Conservation (phyloP, 2,888 invertebrate genomes). For the Acleris cristana region DNA sequence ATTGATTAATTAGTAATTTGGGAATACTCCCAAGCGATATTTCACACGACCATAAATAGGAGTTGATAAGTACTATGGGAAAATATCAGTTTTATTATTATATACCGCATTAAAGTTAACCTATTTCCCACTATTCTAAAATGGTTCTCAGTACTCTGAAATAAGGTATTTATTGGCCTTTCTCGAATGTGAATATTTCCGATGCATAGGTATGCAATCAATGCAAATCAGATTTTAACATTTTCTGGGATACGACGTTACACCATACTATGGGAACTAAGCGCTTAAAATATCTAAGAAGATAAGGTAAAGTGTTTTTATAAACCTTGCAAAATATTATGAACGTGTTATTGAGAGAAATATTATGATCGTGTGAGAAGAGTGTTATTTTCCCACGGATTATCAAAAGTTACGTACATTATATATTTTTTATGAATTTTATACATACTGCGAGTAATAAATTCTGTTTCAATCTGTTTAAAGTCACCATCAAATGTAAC, state of each 20-base stretch:
- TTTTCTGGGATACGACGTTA: slow-evolving; percentile 11
- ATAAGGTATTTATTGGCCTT: background rate
- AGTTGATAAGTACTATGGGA: slow-evolving; percentile 2
- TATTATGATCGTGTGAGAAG: too few relatives aligned
- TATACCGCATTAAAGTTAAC: background rate
- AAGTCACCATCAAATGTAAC: too few relatives aligned
- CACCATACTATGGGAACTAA: slow-evolving; percentile 1
- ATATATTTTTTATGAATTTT: too few relatives aligned
- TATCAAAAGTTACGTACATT: too few relatives aligned
- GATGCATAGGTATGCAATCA: slow-evolving; percentile 5
- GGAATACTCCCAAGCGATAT: background rate
- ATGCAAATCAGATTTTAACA: background rate
- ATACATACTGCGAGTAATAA: too few relatives aligned
- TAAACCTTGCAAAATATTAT: too few relatives aligned
- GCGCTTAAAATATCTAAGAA: background rate
- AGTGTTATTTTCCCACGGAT: too few relatives aligned
- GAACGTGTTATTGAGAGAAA: too few relatives aligned
- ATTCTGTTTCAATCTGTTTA: too few relatives aligned
- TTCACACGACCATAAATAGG: slow-evolving; percentile 4
- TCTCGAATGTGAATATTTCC: background rate
- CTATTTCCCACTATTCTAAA: background rate
- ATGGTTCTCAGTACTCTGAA: background rate
- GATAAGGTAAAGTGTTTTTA: background rate
- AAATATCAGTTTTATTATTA: slow-evolving; percentile 5
- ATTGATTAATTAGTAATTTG: slow-evolving; percentile 1